phyloP scores from a whole-genome alignment of 2,797 vertebrate genomes.

The Tinamus major region DNA sequence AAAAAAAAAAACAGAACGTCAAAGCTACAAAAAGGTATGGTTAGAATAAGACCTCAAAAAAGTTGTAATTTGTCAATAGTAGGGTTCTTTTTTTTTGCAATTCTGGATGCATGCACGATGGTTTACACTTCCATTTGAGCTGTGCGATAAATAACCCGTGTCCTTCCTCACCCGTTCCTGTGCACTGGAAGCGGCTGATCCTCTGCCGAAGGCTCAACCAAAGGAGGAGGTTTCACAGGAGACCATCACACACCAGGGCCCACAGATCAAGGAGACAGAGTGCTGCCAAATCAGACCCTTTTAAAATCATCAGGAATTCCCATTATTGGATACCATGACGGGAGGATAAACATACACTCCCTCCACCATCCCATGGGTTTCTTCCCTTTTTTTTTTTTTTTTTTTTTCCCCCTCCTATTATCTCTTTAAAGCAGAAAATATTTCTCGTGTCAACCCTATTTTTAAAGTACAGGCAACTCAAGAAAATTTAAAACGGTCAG shows the following conservation, averaged over 20 bases:
- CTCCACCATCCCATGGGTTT: background rate
- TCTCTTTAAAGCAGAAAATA: background rate
- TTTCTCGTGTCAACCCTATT: background rate
- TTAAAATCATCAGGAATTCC: slow-evolving; percentile 61
- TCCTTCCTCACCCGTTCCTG: slow-evolving; percentile 6
- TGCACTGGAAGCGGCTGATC: slow-evolving; percentile 36
- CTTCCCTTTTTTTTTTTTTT: background rate
- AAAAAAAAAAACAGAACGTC: background rate
- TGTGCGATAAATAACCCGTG: slow-evolving; percentile 40
- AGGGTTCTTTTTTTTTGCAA: background rate
- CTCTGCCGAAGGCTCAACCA: slow-evolving; percentile 51
- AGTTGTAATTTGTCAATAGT: slow-evolving; percentile 35
- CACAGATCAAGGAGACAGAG: slow-evolving; percentile 16
- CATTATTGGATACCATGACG: slow-evolving; percentile 41
- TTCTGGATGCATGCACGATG: slow-evolving; percentile 29
- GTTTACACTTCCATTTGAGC: slow-evolving; percentile 49
- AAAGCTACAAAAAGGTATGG: background rate
- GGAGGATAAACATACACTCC: slow-evolving; percentile 35
- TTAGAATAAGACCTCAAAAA: slow-evolving; percentile 17
- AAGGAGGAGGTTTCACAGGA: slow-evolving; percentile 62
- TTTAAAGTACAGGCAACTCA: background rate
- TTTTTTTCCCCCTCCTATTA: background rate
- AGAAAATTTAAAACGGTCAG: background rate
- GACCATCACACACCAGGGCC: slow-evolving; percentile 15
- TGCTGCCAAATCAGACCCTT: slow-evolving; percentile 52